Evolutionary conservation across 1,140 invertebrate species (phyloP).

Genomic region (Adelges cooleyi): DNA sequence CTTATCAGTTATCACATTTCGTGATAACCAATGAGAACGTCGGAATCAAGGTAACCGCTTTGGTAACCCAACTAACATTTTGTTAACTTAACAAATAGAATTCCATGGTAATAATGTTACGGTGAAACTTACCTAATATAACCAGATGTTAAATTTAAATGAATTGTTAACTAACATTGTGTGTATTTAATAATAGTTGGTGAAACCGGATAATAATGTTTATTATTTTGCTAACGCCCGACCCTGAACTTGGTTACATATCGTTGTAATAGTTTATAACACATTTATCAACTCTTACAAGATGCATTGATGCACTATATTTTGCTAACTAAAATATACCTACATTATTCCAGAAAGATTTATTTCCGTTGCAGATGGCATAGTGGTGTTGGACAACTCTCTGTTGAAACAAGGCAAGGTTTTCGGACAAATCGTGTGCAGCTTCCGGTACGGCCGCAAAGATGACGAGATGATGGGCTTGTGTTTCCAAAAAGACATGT

Average conservation of each 20-base stretch:
- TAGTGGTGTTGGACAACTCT: slow-evolving; percentile 81
- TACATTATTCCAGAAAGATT: background rate
- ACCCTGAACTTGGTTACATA: background rate
- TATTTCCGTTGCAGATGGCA: slow-evolving; percentile 81
- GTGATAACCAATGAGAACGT: too few relatives aligned
- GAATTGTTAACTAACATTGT: too few relatives aligned
- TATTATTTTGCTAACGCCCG: background rate
- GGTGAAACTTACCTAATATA: too few relatives aligned
- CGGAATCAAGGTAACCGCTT: too few relatives aligned
- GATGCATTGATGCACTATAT: too few relatives aligned
- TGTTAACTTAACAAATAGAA: too few relatives aligned
- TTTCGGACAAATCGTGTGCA: slow-evolving; percentile 88
- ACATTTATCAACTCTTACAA: background rate
- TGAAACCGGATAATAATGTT: background rate
- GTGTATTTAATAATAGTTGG: too few relatives aligned
- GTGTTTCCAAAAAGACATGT: slow-evolving; percentile 95
- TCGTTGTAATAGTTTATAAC: background rate
- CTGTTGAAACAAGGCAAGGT: slow-evolving; percentile 77
- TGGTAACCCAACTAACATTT: too few relatives aligned
- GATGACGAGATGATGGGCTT: slow-evolving; percentile 97
- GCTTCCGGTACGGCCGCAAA: slow-evolving; percentile 94
- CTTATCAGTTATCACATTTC: too few relatives aligned
- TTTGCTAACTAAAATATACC: background rate
- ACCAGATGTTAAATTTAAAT: too few relatives aligned
- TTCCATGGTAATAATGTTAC: too few relatives aligned